phyloP scores from a whole-genome alignment of 1,140 invertebrate species.

The Maniola jurtina region DNA sequence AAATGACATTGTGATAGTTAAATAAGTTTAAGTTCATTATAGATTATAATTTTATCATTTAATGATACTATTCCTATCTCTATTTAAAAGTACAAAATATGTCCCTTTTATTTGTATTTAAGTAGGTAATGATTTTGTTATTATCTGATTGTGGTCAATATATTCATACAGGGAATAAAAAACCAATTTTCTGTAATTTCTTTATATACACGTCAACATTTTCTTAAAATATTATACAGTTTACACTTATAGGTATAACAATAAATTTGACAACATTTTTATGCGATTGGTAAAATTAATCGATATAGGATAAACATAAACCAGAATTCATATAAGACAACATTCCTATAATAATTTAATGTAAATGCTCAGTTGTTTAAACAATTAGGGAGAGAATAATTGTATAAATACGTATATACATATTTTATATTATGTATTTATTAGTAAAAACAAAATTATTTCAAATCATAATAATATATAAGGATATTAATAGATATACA shows the following conservation, averaged over 20 bases:
- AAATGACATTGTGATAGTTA: constrained; percentile 23
- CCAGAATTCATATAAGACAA: constrained; percentile 7
- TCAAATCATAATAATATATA: too few relatives aligned
- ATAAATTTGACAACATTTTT: constrained; percentile 25
- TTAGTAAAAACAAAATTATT: too few relatives aligned
- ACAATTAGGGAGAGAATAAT: background rate
- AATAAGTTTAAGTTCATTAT: constrained; percentile 23
- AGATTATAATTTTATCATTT: constrained; percentile 17
- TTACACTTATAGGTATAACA: constrained; percentile 20
- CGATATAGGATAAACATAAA: constrained; percentile 8
- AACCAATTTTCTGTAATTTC: constrained; percentile 21
- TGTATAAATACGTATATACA: background rate
- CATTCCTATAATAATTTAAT: constrained; percentile 9
- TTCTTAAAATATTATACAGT: constrained; percentile 30
- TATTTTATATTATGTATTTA: too few relatives aligned
- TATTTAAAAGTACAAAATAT: constrained; percentile 18
- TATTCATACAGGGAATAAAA: constrained; percentile 27
- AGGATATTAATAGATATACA: too few relatives aligned
- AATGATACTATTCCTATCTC: constrained; percentile 2
- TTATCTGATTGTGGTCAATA: too few relatives aligned
- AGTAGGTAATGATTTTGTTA: too few relatives aligned
- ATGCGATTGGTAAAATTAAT: constrained; percentile 8
- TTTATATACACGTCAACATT: constrained; percentile 45
- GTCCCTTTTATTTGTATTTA: too few relatives aligned
- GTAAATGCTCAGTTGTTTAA: constrained; percentile 12